Conservation (phyloP, 2,888 invertebrate species). For the Junonia oenone region DNA sequence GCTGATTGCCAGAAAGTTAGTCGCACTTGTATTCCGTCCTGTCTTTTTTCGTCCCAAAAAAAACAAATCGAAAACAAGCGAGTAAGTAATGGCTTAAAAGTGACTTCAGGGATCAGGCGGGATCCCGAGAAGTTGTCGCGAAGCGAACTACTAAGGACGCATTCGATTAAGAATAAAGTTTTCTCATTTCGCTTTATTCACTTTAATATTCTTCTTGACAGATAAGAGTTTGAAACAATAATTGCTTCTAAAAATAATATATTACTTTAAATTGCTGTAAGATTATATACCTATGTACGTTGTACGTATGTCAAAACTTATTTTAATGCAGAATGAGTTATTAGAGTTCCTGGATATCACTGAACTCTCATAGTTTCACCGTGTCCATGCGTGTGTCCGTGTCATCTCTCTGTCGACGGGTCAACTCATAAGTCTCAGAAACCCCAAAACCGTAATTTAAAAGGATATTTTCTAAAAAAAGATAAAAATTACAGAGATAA, state of each 20-base stretch:
- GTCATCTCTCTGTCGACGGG: too few species aligned
- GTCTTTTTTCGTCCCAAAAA: constrained; percentile 61
- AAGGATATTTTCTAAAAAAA: too few species aligned
- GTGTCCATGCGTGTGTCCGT: too few species aligned
- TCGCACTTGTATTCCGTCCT: constrained; percentile 60
- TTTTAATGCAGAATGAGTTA: too few species aligned
- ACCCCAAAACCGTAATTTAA: too few species aligned
- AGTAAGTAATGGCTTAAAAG: constrained; percentile 72
- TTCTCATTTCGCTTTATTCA: constrained; percentile 14
- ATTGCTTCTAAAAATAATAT: constrained; percentile 1
- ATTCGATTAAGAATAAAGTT: constrained; percentile 28
- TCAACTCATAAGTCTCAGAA: too few species aligned
- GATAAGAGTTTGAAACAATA: neutral
- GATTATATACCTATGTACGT: too few species aligned
- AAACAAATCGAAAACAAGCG: constrained; percentile 74
- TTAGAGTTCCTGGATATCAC: too few species aligned
- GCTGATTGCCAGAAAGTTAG: constrained; percentile 77
- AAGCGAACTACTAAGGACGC: constrained; percentile 26
- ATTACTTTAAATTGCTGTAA: neutral
- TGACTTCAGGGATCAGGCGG: constrained; percentile 55
- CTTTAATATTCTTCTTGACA: constrained; percentile 7
- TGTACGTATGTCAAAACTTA: neutral
- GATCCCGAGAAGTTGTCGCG: constrained; percentile 38
- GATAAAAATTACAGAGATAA: too few species aligned
- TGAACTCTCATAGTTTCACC: too few species aligned